Base-by-base conservation (phyloP, 2,888 invertebrate genomes). In the Synanthedon vespiformis region DNA sequence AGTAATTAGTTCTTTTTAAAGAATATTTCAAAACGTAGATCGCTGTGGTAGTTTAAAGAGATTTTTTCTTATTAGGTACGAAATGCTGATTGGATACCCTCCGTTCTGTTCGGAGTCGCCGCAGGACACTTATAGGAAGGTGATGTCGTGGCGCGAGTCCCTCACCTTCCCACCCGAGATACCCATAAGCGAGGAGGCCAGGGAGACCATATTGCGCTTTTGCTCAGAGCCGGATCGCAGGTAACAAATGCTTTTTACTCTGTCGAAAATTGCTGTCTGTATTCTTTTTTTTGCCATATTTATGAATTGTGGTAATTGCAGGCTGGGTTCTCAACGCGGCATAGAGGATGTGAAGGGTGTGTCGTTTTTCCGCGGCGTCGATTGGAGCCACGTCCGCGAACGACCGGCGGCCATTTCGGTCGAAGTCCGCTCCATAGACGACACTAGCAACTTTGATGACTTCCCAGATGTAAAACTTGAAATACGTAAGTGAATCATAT, bases 41-140 rank as follows among this genome's bases (percentile, higher is more conserved):
- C 34, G 8, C 44, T 14, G 44, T 13, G 22, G 2, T 34, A 34
- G 13, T 44, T 1, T 44, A 44, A 44, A 44, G 6, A 44, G 2
- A n/a, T 14, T 44, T 12, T 14, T n/a, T n/a, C 14, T n/a, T 44
- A 44, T n/a, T 27, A 88, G 88, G 88, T 88, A 99, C 86, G 99
- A 99, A 89, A 99, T 99, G 99, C 89, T 99, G 63, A 99, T 99
- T 85, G 99, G 99, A 18, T 99, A 99, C 83, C 99, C 99, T 58
- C 99, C 99, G 53, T 99, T 99, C 88, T 99, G 99, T 82, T 99
- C 99, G 54, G 99, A 99, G 84, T 98, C 96, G 64, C 97, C 97
- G 3, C 97, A 97, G 78, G 98, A 98, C 85, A 98, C 98, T 16
- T 98, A 98, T 81, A 90, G 92, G 60, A 88, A 88, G 88, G 99